A percentile compares a stretch with the other conserved stretches of the same genome.
Evolutionary conservation across 2,888 invertebrate genomes (phyloP).

Genomic region (Diplazon laetatorius): DNA sequence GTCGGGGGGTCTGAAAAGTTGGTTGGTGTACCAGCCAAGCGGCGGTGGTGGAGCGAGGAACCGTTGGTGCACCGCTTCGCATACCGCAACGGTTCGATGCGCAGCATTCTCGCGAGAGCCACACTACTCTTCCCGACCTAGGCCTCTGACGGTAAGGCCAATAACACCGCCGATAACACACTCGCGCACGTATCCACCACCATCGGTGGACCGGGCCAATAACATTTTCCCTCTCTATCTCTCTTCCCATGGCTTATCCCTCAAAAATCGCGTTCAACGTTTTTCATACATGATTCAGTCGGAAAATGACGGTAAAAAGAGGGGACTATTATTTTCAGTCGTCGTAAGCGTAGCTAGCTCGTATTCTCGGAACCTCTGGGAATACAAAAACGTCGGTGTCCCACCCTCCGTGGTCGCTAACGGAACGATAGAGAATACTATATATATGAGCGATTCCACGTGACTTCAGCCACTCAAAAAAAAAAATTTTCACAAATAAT

Average conservation of each 20-base stretch:
- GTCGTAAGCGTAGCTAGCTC: not conserved
- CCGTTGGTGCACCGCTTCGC: constrained; percentile 15
- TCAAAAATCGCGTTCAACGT: not conserved
- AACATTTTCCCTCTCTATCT: not conserved
- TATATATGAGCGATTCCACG: no score
- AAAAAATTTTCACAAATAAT: no score
- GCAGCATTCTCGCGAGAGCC: constrained; percentile 9
- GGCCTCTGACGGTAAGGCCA: constrained; percentile 63
- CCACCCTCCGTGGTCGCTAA: constrained; percentile 40
- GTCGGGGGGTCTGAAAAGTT: constrained; percentile 38
- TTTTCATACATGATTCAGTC: constrained; percentile 8
- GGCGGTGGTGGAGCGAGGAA: constrained; percentile 28
- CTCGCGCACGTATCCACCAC: constrained; percentile 32
- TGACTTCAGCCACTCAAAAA: no score
- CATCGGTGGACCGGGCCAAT: constrained; percentile 26
- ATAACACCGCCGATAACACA: constrained; percentile 41
- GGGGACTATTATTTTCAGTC: constrained; percentile 21
- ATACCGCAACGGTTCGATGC: not conserved
- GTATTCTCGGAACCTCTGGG: constrained; percentile 39
- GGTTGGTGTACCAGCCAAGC: not conserved
- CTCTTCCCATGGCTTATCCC: not conserved
- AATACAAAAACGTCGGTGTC: constrained; percentile 37
- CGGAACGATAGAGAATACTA: constrained; percentile 21
- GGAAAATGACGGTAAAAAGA: not conserved
- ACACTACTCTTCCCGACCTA: constrained; percentile 63